These are phyloP conservation scores for Oncorhynchus kisutch DNA, from an alignment of 2,113 vertebrate species.

Conservation along the genomic window DNA sequence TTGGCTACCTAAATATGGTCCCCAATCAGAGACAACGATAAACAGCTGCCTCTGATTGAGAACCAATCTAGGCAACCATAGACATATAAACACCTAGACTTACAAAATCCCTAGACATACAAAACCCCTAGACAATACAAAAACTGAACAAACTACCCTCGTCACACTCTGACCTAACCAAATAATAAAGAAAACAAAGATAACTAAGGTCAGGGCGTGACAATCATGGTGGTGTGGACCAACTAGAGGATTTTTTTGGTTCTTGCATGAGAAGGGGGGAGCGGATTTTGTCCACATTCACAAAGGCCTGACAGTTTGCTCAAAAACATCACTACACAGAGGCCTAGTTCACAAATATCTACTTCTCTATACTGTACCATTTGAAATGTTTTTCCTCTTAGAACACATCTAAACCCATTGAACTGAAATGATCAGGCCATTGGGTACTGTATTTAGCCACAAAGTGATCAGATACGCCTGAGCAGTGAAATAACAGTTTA, in stretches of 20 bases:
- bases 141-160: too few species aligned
- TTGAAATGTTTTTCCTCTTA: neutral
- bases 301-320: neutral
- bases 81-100: too few species aligned
- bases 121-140: too few species aligned
- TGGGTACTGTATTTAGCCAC: neutral
- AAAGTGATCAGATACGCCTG: slow-evolving; percentile 4
- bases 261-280: neutral
- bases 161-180: too few species aligned
- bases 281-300: neutral
- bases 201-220: too few species aligned
- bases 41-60: too few species aligned
- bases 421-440: neutral
- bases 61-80: too few species aligned
- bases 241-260: neutral
- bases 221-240: neutral
- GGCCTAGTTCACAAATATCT: neutral
- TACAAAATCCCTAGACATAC: too few species aligned
- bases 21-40: too few species aligned
- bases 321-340: neutral
- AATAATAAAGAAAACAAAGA: too few species aligned
- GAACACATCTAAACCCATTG: neutral
- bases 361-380: neutral
- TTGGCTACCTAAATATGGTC: too few species aligned
- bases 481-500: neutral